phyloP scores from a whole-genome alignment of 2,888 invertebrate genomes.

The Apodemia zela region DNA sequence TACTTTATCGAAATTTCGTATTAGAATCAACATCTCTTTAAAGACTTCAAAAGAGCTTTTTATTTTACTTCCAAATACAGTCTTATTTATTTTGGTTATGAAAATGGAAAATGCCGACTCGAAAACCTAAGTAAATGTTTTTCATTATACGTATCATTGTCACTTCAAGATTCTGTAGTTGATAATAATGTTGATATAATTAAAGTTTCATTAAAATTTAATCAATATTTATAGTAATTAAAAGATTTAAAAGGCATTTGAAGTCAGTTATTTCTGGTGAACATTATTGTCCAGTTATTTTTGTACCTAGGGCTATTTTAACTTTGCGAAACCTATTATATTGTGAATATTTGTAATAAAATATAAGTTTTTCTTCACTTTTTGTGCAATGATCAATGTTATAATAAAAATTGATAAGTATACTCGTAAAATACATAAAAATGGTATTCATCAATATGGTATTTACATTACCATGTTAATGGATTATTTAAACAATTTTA shows the following conservation, averaged over 20 bases:
- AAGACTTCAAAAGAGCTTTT: slow-evolving; percentile 1
- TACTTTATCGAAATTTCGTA: background rate
- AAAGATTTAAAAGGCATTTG: background rate
- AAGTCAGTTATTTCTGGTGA: background rate
- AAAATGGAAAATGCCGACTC: background rate
- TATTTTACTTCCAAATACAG: background rate
- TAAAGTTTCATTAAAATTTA: slow-evolving; percentile 5
- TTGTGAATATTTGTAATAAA: slow-evolving; percentile 7
- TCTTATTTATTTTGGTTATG: background rate
- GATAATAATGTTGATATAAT: background rate
- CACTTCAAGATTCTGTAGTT: background rate
- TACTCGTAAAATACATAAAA: slow-evolving; percentile 28
- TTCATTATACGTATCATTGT: background rate
- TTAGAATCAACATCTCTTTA: background rate
- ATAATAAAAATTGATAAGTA: background rate
- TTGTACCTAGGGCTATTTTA: slow-evolving; percentile 4
- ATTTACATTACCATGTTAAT: background rate
- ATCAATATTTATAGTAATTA: background rate
- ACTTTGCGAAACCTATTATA: background rate
- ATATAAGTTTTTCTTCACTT: background rate
- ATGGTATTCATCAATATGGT: background rate
- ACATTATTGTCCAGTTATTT: slow-evolving; percentile 4
- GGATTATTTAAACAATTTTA: too few species aligned
- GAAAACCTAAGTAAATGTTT: background rate
- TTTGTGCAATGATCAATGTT: background rate